Conservation (phyloP, 1,140 invertebrate species). For the Fragariocoptes setiger region DNA sequence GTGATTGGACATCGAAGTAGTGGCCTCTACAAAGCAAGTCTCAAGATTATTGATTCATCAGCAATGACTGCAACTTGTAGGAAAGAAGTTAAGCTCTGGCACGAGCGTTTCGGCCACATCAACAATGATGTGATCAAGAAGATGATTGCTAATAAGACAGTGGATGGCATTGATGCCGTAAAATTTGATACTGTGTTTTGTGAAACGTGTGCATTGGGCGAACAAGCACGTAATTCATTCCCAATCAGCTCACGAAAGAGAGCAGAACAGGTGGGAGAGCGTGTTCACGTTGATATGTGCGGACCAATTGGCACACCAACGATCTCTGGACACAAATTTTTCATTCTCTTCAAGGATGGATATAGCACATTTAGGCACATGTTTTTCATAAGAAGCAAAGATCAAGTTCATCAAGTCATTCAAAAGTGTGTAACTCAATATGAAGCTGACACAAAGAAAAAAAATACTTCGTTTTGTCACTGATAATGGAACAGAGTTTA, state of each 20-base stretch:
- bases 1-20: neutral
- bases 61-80: neutral
- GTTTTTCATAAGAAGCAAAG: slow-evolving; percentile 7
- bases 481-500: neutral
- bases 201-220: slow-evolving; percentile 1
- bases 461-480: neutral
- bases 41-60: neutral
- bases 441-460: neutral
- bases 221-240: neutral
- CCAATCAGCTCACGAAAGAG: neutral
- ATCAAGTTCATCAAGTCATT: slow-evolving; percentile 4
- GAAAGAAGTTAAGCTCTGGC: slow-evolving; percentile 3
- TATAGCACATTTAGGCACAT: slow-evolving; percentile 4
- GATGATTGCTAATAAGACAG: neutral
- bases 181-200: slow-evolving; percentile 1
- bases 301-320: slow-evolving; percentile 7
- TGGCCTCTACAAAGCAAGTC: neutral
- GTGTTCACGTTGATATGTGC: slow-evolving; percentile 10
- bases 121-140: slow-evolving; percentile 1
- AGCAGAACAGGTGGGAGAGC: slow-evolving; percentile 1
- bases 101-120: slow-evolving; percentile 4
- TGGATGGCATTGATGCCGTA: neutral
- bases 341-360: slow-evolving; percentile 11
- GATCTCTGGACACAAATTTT: slow-evolving; percentile 6
- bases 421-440: neutral